phyloP scores from a whole-genome alignment of 2,888 invertebrate genomes.

The Lasius fuliginosus region DNA sequence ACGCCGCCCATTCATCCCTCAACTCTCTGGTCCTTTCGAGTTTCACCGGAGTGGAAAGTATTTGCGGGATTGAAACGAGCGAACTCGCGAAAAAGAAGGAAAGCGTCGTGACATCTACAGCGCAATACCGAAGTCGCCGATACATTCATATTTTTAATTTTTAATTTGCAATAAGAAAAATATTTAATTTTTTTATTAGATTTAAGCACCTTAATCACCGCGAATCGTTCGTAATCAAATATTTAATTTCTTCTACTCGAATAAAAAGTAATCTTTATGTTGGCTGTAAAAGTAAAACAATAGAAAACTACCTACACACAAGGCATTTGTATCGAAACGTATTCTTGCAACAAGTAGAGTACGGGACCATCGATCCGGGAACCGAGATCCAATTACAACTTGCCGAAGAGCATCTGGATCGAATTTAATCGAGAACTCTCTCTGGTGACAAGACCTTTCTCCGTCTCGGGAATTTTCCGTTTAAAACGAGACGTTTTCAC shows the following conservation, averaged over 20 bases:
- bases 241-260: not conserved
- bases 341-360: conserved; percentile 13
- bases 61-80: conserved; percentile 74
- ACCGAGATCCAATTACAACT: conserved; percentile 67
- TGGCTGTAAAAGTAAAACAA: not conserved
- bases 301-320: not conserved
- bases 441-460: conserved; percentile 3
- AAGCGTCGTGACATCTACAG: conserved; percentile 10
- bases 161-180: not conserved
- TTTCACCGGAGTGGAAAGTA: conserved; percentile 62
- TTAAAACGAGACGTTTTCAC: not conserved
- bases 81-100: conserved; percentile 40
- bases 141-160: not conserved
- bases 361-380: conserved; percentile 43
- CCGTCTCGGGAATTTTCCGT: not conserved
- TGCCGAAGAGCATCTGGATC: conserved; percentile 37
- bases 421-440: conserved; percentile 53
- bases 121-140: not conserved
- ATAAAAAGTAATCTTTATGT: not conserved
- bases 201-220: not conserved
- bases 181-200: not conserved
- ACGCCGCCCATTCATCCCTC: conserved; percentile 39
- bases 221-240: not conserved
- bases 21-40: conserved; percentile 41
- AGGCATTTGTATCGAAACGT: conserved; percentile 24